Conservation (phyloP, 2,113 vertebrate species). For the Cyprinodon brontotheroides region DNA sequence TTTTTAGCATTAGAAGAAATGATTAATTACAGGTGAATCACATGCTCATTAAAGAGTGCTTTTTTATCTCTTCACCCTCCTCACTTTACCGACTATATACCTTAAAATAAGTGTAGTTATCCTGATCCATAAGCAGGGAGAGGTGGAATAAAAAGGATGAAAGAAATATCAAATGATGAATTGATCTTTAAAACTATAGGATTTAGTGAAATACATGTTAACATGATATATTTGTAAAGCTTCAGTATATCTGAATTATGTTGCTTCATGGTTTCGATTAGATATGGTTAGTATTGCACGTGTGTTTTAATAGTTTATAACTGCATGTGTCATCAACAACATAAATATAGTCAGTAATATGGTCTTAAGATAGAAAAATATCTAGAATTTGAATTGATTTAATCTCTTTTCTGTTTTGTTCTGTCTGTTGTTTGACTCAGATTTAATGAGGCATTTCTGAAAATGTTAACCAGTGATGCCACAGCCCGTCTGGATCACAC, state of each 20-base stretch:
- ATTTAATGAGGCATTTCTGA: not conserved
- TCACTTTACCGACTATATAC: not conserved
- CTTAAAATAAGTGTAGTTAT: too few relatives aligned
- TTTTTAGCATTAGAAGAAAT: not conserved
- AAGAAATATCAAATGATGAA: not conserved
- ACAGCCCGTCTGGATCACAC: conserved; percentile 8
- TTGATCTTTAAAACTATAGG: not conserved
- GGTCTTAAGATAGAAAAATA: not conserved
- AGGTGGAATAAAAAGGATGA: not conserved
- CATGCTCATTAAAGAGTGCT: not conserved
- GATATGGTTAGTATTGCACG: not conserved
- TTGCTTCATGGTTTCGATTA: not conserved
- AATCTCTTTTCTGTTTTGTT: not conserved
- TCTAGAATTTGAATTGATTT: not conserved
- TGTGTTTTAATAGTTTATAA: not conserved
- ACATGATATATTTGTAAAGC: not conserved
- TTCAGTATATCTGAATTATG: not conserved
- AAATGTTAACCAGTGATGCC: not conserved
- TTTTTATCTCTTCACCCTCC: not conserved
- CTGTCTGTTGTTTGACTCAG: not conserved
- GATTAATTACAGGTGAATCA: not conserved
- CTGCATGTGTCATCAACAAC: not conserved
- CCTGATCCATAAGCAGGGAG: not conserved
- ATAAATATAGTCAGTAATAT: not conserved
- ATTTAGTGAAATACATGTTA: not conserved